Evolutionary conservation across 2,888 invertebrate genomes (phyloP), one percentile per base, ranked within the genome.

Genomic region (Lithophane ornitopus): DNA sequence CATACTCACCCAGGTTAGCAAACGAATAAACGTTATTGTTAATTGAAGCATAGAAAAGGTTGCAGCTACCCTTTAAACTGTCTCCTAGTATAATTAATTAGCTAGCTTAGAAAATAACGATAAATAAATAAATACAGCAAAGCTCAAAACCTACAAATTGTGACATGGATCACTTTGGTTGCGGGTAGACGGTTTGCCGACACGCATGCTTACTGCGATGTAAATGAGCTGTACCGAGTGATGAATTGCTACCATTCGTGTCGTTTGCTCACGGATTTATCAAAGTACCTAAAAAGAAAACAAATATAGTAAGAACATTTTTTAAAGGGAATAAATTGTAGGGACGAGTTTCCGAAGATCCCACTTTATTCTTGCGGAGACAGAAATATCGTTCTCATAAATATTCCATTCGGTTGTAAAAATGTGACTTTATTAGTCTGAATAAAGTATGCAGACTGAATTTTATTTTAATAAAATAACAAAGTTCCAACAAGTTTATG

Each of bases 321-420:
- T 81, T 72, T 61, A 68, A 71, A 79, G 41, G 19, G 39, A 49
- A 70, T 73, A 75, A 75, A 79, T 79, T 73, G 63, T 41, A 58
- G 56, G 67, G 78, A 74, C 58, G 59, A 67, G 26, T 52, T 82
- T 39, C 61, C 77, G 46, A 73, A 82, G 72, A 77, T 63, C 41
- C 63, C 68, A 69, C 70, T 78, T 82, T 82, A 78, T 78, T 74
- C 41, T 74, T 71, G 59, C 68, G 82, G 74, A 78, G 74, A 71
- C 78, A 82, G 74, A 82, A 82, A 82, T 82, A 82, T 74, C 67
- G 70, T 52, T 59, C 63, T 74, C 78, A 82, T 82, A 82, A 82
- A 82, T 82, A 78, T 82, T 82, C 78, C 54, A 52, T 71, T 78
- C 79, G 74, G 68, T 78, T 82, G 70, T 78, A 68, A 82, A 81